These are phyloP conservation scores for Tretioscincus oriximinensis DNA, from an alignment of 2,113 vertebrate species.

Conservation along the genomic window DNA sequence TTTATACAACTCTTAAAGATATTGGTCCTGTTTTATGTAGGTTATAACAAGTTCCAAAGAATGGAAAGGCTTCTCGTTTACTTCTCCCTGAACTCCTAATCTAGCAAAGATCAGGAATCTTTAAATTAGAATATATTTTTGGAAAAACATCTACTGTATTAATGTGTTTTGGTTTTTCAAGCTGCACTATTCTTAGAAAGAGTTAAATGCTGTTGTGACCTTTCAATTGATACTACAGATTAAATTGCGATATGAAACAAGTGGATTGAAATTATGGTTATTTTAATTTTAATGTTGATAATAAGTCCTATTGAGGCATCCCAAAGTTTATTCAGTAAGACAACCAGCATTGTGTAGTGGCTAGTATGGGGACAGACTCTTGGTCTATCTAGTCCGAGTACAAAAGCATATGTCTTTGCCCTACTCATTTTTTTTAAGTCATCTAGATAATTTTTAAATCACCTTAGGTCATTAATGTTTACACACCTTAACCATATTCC, in stretches of 20 bases:
- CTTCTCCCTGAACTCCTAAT: background rate
- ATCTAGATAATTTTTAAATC: too few relatives aligned
- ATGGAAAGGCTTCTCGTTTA: background rate
- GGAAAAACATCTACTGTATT: too few relatives aligned
- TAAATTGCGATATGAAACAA: background rate
- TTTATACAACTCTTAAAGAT: too few relatives aligned
- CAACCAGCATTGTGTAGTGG: background rate
- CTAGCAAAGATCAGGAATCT: background rate
- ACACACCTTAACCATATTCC: too few relatives aligned
- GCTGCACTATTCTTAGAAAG: background rate
- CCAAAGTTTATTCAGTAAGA: background rate
- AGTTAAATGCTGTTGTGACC: background rate
- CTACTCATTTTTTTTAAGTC: too few relatives aligned
- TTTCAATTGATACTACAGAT: background rate
- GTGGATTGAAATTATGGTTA: background rate
- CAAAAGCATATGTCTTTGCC: too few relatives aligned
- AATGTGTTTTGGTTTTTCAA: too few relatives aligned
- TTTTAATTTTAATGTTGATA: background rate
- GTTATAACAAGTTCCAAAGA: background rate
- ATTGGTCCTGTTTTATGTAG: too few relatives aligned
- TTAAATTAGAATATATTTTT: background rate
- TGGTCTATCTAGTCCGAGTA: too few relatives aligned
- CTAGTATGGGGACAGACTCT: background rate
- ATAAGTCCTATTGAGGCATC: background rate
- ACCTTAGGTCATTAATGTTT: too few relatives aligned